Conservation (phyloP, 1,140 invertebrate species). For the Diuraphis noxia region DNA sequence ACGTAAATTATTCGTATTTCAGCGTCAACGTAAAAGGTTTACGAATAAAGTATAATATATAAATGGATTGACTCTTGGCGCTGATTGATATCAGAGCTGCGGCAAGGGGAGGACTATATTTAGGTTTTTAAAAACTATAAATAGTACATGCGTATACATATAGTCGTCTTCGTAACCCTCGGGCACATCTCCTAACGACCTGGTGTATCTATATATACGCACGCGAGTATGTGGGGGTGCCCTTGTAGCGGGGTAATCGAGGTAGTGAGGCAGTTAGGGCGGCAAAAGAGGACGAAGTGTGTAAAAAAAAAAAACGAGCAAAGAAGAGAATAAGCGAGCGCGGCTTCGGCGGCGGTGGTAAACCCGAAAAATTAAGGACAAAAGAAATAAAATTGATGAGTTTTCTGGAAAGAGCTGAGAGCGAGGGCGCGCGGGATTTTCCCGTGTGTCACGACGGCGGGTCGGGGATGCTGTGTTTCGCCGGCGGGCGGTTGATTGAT, state of each 20-base stretch:
- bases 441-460: neutral
- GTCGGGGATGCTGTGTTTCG: neutral
- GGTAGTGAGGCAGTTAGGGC: neutral
- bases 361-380: slow-evolving; percentile 52
- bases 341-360: neutral
- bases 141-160: neutral
- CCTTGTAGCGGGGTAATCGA: neutral
- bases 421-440: neutral
- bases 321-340: neutral
- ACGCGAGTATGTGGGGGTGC: neutral
- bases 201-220: neutral
- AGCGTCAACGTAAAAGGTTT: neutral
- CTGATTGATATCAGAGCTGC: neutral
- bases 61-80: neutral
- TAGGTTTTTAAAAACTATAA: neutral
- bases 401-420: neutral
- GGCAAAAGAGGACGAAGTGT: neutral
- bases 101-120: neutral
- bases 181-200: neutral
- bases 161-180: neutral
- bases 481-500: slow-evolving; percentile 45
- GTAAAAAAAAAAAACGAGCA: neutral
- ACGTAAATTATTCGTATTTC: neutral
- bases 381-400: slow-evolving; percentile 53
- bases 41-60: neutral